Evolutionary conservation across 2,888 invertebrate genomes (phyloP), one percentile per base, ranked within the genome.

Genomic region (Lissonota sp.): DNA sequence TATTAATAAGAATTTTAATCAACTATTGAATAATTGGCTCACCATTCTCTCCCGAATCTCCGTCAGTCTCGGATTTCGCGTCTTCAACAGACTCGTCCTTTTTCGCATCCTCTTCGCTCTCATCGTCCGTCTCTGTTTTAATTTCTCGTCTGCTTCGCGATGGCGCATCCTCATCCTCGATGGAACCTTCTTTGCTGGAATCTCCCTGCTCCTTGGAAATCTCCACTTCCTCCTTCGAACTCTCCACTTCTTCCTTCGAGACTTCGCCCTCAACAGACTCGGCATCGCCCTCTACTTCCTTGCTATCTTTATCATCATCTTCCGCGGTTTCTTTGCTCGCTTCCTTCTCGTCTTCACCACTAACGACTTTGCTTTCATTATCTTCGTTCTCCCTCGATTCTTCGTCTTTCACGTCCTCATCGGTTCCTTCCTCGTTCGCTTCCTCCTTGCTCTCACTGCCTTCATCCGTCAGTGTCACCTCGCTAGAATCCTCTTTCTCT

Each of bases 401-500:
- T n/a, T 71, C 84, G 40, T 40, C 79, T 42, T 82, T 82, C n/a
- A 69, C 84, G 6, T 58, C 71, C 58, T 75, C 80, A 64, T 82
- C 49, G 16, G 73, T 77, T 12, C 76, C 79, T 14, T 82, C 79
- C 39, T 79, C 79, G 6, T 78, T 71, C 39, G 62, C 71, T 46
- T 84, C 75, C 44, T 84, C 84, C 14, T 84, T 79, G 49, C 58
- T 71, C 66, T 78, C 62, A 8, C 70, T 63, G 14, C n/a, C 73
- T 37, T 79, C 73, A n/a, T 42, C 49, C 40, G 67, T 53, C 3
- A 49, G 39, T 1, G n/a, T 67, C 14, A 84, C 87, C 51, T 87
- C 86, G 1, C 82, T 87, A 72, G 91, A 92, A 58, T 89, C 90
- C 39, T 88, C 88, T 12, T 89, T 86, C 75, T 87, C 90, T 5